Conservation (phyloP, 2,113 vertebrate species). For the Osmerus mordax region DNA sequence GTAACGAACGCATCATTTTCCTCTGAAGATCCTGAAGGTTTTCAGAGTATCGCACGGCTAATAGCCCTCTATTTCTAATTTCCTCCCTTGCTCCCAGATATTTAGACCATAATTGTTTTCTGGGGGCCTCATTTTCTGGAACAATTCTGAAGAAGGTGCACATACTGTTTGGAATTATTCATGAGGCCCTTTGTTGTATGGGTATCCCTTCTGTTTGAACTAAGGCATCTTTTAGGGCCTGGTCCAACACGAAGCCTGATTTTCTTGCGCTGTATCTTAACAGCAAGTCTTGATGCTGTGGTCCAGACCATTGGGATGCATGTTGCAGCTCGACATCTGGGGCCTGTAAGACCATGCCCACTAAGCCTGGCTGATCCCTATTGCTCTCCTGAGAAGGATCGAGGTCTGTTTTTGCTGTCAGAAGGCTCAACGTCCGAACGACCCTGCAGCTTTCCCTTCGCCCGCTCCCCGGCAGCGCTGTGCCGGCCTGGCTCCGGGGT, state of each 20-base stretch:
- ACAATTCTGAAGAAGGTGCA: conserved; percentile 3
- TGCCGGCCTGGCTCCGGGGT: conserved; percentile 60
- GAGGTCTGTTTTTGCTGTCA: conserved; percentile 65
- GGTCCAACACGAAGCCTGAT: too few species aligned
- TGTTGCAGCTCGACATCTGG: conserved; percentile 43
- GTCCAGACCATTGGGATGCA: conserved; percentile 53
- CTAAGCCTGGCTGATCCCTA: conserved; percentile 71
- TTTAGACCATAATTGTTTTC: conserved; percentile 42
- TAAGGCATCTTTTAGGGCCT: conserved; percentile 34
- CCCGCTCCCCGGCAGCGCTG: conserved; percentile 62
- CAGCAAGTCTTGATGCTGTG: too few species aligned
- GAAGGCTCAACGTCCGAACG: conserved; percentile 54
- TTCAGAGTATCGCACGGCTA: conserved; percentile 23
- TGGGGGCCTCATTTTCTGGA: conserved; percentile 32
- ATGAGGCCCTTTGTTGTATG: conserved; percentile 56
- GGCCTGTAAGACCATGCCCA: conserved; percentile 55
- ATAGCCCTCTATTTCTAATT: conserved; percentile 26
- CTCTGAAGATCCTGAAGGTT: conserved; percentile 16
- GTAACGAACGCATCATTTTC: conserved; percentile 25
- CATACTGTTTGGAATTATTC: conserved; percentile 61
- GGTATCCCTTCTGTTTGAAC: conserved; percentile 52
- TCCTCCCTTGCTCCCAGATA: conserved; percentile 37
- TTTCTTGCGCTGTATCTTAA: too few species aligned
- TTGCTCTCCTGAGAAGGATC: conserved; percentile 64
- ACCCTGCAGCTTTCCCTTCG: conserved; percentile 57